These are phyloP conservation scores for Muntiacus reevesi DNA, from an alignment of 2,113 vertebrate genomes.

Conservation along the genomic window DNA sequence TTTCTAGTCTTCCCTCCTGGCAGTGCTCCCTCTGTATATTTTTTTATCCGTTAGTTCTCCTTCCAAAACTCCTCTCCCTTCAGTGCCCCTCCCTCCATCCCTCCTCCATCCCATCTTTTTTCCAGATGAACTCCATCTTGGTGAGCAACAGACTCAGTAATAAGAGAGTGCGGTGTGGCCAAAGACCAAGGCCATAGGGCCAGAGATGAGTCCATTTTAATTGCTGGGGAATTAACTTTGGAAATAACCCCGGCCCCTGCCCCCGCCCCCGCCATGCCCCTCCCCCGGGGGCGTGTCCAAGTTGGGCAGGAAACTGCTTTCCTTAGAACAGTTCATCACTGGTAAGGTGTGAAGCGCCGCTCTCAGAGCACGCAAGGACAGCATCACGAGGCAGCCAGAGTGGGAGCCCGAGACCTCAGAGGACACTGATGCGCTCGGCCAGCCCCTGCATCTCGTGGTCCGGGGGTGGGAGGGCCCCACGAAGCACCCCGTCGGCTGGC, in stretches of 20 bases:
- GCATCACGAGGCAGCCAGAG: neutral
- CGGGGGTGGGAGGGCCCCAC: slow-evolving; percentile 42
- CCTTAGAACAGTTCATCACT: neutral
- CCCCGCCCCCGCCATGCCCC: neutral
- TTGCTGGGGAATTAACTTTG: neutral
- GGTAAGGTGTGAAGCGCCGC: neutral
- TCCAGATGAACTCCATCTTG: neutral
- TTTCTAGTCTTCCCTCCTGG: neutral
- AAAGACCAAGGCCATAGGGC: neutral
- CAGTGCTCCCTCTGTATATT: neutral
- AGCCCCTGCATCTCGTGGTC: slow-evolving; percentile 89
- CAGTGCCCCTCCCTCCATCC: too few relatives aligned
- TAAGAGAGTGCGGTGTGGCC: neutral
- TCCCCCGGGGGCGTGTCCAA: neutral
- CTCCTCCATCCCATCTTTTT: neutral
- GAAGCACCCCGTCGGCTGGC: neutral
- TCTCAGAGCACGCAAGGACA: neutral
- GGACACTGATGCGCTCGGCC: slow-evolving; percentile 91
- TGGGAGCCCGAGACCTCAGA: slow-evolving; percentile 75
- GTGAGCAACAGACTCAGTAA: neutral
- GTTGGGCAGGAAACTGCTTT: neutral
- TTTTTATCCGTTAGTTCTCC: neutral
- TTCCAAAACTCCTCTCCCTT: neutral
- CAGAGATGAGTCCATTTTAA: slow-evolving; percentile 46
- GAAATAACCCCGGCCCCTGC: neutral